A percentile compares a stretch with the other conserved stretches of the same genome.
These are phyloP conservation scores for Drosophila pruinosa DNA, from an alignment of 1,140 invertebrate genomes.

Conservation along the genomic window DNA sequence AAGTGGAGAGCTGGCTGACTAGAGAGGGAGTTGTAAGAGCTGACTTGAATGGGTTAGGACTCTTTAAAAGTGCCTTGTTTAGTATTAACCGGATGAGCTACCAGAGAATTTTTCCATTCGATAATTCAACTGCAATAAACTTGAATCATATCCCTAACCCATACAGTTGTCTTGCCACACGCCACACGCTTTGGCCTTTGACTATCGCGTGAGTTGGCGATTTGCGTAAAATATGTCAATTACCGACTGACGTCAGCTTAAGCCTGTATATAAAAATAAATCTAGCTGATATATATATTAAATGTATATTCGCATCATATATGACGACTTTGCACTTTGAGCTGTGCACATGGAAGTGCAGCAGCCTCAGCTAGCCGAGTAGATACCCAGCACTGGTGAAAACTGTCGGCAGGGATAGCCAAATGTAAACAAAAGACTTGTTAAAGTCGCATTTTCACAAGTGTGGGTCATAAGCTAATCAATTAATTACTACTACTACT, in stretches of 20 bases:
- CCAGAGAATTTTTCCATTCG: no score
- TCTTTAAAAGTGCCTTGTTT: no score
- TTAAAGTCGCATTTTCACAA: conserved; percentile 43
- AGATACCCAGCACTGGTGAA: conserved; percentile 1
- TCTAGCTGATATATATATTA: conserved; percentile 1
- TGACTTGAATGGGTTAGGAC: no score
- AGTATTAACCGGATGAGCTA: no score
- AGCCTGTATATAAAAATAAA: background rate
- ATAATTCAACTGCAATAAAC: no score
- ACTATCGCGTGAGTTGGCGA: conserved; percentile 28
- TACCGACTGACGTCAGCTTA: conserved; percentile 18
- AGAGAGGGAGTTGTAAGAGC: no score
- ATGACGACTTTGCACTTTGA: conserved; percentile 64
- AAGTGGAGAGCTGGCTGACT: no score
- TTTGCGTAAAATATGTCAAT: conserved; percentile 39
- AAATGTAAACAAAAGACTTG: conserved; percentile 27
- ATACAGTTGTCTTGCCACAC: background rate
- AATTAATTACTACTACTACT: conserved; percentile 41
- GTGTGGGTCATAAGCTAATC: conserved; percentile 51
- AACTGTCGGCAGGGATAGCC: background rate
- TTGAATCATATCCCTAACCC: no score
- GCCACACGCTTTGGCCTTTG: conserved; percentile 15
- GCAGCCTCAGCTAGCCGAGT: background rate
- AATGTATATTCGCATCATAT: conserved; percentile 4
- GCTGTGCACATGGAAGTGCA: conserved; percentile 24